Base-by-base conservation (phyloP, 2,113 vertebrate species). In the Ailurus styani region DNA sequence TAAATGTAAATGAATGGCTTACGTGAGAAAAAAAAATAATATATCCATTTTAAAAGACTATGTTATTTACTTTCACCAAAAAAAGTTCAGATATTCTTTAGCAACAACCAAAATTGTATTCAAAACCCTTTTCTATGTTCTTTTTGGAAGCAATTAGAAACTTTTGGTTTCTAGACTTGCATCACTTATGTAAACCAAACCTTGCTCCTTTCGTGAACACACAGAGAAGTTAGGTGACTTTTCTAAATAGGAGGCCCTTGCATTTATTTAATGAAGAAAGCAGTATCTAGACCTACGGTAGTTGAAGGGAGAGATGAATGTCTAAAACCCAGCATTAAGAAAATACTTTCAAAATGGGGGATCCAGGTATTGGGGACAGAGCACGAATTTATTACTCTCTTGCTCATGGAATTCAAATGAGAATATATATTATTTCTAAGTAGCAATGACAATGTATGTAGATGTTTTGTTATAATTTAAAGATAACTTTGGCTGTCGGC, bases 51-150 rank as follows among this genome's bases (percentile, higher is more conserved):
- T 15, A 55, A 78, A 93, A 92, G 21, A 84, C 62, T 21, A 87
- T 87, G 97, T 92, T 52, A 68, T 89, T 95, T 96, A 87, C 45
- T 23, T 90, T 84, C 50, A 60, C 20, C 55, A 17, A 62, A 68
- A 89, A 85, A 55, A 87, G 31, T 7, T 52, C 5, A 88, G 12
- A 20, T 37, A 42, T 83, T 91, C 37, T 89, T 57, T 37, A 85
- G 42, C 6, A 21, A 92, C 72, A 84, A 90, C 0, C 18, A 84
- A 96, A 91, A 93, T 2, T 90, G 15, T 60, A 29, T 55, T 72
- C 31, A 31, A 77, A 88, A 45, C 1, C 17, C 12, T 81, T 85
- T 55, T 31, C 54, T 78, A 18, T 40, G 5, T 83, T 86, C 45
- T 79, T 86, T 93, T 87, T 55, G 31, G 83, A 89, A 47, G 27